Evolutionary conservation across 2,797 vertebrate genomes (phyloP), one percentile per base, ranked within the genome.

Genomic region (Todus mexicanus): DNA sequence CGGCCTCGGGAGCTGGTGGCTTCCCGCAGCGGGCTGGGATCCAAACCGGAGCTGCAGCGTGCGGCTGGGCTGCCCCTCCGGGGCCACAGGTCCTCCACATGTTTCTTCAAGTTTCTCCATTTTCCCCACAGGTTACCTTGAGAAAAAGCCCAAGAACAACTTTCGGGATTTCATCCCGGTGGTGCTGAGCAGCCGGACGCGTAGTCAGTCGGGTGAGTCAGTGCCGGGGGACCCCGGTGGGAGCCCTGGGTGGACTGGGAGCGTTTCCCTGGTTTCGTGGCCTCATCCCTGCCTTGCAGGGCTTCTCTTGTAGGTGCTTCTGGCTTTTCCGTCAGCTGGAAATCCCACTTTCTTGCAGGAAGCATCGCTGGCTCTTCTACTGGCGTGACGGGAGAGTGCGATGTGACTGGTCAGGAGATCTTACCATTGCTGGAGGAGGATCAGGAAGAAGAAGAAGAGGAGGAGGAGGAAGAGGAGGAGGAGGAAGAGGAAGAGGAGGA

Each of bases 111-210:
- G 54, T 25, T 29, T 75, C 2, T 73, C 1, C 0, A 15, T 73
- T 89, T 64, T 95, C 68, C 69, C 71, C 64, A 7, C 89, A 98
- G 98, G 97, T 89, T 97, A 78, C 88, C 94, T 97, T 51, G 98
- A 98, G 97, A 98, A 98, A 97, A 98, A 98, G 94, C 96, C 97
- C 85, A 98, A 98, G 97, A 98, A 98, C 96, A 98, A 97, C 94
- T 98, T 98, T 69, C 97, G 97, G 66, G 98, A 98, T 95, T 98
- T 98, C 95, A 98, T 98, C 65, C 98, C 98, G 0, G 97, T 98
- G 89, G 98, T 98, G 95, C 96, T 98, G 96, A 98, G 97, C 95
- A 98, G 97, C 78, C 96, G 98, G 88, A 98, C 98, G 0, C 98
- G 98, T 83, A 98, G 98, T 92, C 98, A 98, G 96, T 98, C 97